Evolutionary conservation across 2,113 vertebrate species (phyloP), one percentile per base, ranked within the genome.

Genomic region (Chloebia gouldiae): DNA sequence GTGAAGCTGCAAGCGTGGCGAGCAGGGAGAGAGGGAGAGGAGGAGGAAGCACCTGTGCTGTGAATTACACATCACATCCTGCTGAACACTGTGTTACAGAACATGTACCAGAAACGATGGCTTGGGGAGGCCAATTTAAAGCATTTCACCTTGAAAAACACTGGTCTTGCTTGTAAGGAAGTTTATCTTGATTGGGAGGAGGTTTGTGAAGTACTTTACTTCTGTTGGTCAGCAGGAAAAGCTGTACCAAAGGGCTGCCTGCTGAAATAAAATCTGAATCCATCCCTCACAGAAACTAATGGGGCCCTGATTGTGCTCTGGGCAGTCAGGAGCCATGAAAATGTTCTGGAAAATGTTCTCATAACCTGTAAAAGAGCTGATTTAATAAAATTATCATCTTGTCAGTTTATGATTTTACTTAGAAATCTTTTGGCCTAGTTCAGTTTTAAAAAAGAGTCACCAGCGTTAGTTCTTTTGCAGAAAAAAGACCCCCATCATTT

Each of bases 401-500:
- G 88, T 66, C 93, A 86, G 49, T 92, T 96, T 92, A 86, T 60
- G 91, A 84, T 97, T 94, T 93, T 97, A 94, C 93, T 97, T 95
- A 81, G 93, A 96, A 97, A 94, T 96, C 86, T 96, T 95, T 66
- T 73, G 96, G 85, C 87, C 95, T 79, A 84, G 90, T 94, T 75
- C 61, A 95, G 85, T 96, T 96, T 91, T 30, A 80, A 78, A 90
- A 65, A 69, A 69, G 51, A 82, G n/a, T 72, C 68, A 81, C 82
- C 87, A 88, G 90, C 75, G 97, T 96, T 93, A 95, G 96, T 95
- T 97, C 93, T 96, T 94, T 90, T 86, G 83, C 53, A 89, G 49
- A 82, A 91, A 77, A 88, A 97, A 90, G 96, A 92, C 75, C 87
- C 87, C 91, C 90, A 89, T 97, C 97, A 96, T 97, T 97, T 98